These are phyloP conservation scores for Odocoileus virginianus DNA, from an alignment of 2,113 vertebrate species.

Conservation along the genomic window DNA sequence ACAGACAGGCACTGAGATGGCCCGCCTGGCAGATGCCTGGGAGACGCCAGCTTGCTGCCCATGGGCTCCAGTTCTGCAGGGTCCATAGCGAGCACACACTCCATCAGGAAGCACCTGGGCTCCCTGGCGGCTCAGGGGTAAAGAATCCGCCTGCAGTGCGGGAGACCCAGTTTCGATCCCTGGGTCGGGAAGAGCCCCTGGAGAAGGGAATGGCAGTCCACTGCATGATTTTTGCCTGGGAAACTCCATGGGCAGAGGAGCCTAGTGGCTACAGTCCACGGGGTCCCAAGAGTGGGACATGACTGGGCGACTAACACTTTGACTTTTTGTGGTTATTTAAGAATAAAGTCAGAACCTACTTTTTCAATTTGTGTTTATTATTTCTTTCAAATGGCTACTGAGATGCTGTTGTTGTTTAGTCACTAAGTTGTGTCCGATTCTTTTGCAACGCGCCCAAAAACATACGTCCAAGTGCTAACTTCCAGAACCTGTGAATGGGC, in stretches of 20 bases:
- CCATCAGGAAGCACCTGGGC: neutral
- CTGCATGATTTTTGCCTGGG: neutral
- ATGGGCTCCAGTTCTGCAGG: neutral
- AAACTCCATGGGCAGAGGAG: neutral
- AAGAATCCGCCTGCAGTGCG: neutral
- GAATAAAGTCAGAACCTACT: neutral
- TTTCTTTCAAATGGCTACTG: neutral
- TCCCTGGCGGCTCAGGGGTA: neutral
- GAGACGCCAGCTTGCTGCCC: neutral
- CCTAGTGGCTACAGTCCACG: neutral
- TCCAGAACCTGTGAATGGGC: neutral
- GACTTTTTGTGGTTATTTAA: neutral
- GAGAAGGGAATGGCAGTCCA: neutral
- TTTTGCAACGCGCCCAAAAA: neutral
- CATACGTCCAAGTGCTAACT: too few relatives aligned
- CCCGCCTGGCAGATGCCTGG: neutral
- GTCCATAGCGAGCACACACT: accelerated
- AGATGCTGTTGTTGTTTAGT: neutral
- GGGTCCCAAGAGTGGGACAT: neutral
- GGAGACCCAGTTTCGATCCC: neutral
- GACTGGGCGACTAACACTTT: neutral
- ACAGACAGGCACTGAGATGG: neutral
- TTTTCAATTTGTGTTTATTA: neutral
- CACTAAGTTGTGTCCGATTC: neutral
- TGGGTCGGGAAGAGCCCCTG: neutral